phyloP scores from a whole-genome alignment of 1,140 invertebrate species.

The Drosophila oshimai region DNA sequence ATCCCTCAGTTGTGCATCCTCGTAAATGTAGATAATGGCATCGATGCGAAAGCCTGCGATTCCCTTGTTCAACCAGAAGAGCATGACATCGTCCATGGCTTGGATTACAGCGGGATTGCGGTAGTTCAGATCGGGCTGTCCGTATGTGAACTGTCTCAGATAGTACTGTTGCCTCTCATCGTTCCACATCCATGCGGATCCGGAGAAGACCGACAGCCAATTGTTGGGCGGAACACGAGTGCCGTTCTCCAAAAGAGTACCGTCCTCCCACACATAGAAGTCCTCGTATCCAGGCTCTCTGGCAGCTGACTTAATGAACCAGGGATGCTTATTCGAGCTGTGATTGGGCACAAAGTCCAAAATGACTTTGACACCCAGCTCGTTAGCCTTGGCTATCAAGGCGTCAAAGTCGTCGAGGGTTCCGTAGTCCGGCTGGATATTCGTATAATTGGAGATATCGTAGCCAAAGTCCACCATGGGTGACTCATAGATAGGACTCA shows the following conservation, averaged over 20 bases:
- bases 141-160: constrained; percentile 85
- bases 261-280: constrained; percentile 88
- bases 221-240: constrained; percentile 85
- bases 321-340: constrained; percentile 87
- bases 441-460: constrained; percentile 88
- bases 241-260: constrained; percentile 55
- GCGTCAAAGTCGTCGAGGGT: constrained; percentile 88
- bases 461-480: constrained; percentile 88
- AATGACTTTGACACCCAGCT: constrained; percentile 67
- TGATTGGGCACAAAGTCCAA: constrained; percentile 87
- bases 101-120: constrained; percentile 85
- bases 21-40: constrained; percentile 86
- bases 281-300: constrained; percentile 85
- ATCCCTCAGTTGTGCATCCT: constrained; percentile 84
- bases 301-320: constrained; percentile 87
- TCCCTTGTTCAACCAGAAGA: constrained; percentile 90
- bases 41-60: constrained; percentile 90
- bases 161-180: constrained; percentile 86
- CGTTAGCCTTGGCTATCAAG: constrained; percentile 85
- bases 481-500: constrained; percentile 88
- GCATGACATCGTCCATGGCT: constrained; percentile 88
- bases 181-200: constrained; percentile 86
- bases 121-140: constrained; percentile 89
- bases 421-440: constrained; percentile 88
- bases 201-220: constrained; percentile 86